Evolutionary conservation across 2,888 invertebrate genomes (phyloP).

Genomic region (Brachynemurus nebulosus): DNA sequence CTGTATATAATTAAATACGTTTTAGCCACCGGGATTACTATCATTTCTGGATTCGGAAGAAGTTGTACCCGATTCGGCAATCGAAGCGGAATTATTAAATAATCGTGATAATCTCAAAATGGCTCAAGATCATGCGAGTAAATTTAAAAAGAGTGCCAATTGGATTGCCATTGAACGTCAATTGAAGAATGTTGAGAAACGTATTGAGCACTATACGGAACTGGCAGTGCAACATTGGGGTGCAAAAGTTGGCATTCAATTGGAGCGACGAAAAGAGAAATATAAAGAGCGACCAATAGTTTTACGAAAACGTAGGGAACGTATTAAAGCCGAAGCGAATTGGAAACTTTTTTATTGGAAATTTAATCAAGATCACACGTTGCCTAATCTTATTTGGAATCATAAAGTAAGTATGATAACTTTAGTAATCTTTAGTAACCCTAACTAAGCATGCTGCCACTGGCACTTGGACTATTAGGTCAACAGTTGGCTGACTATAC

Average conservation of each 20-base stretch:
- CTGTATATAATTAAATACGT: slow-evolving; percentile 13
- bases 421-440: too few relatives aligned
- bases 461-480: too few relatives aligned
- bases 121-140: slow-evolving; percentile 67
- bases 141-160: slow-evolving; percentile 51
- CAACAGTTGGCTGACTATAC: too few relatives aligned
- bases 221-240: slow-evolving; percentile 62
- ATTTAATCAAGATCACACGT: slow-evolving; percentile 85
- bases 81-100: slow-evolving; percentile 56
- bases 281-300: slow-evolving; percentile 76
- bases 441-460: too few relatives aligned
- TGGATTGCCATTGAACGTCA: slow-evolving; percentile 58
- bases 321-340: slow-evolving; percentile 76
- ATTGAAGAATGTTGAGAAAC: slow-evolving; percentile 67
- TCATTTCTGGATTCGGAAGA: slow-evolving; percentile 81
- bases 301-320: slow-evolving; percentile 74
- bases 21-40: slow-evolving; percentile 82
- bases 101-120: slow-evolving; percentile 90
- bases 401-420: too few relatives aligned
- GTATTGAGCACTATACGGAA: slow-evolving; percentile 55
- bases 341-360: slow-evolving; percentile 92
- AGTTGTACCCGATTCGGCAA: slow-evolving; percentile 57
- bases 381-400: slow-evolving; percentile 98
- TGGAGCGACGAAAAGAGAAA: slow-evolving; percentile 40
- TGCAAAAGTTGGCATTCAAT: slow-evolving; percentile 38